These are phyloP conservation scores for Cybosia mesomella DNA, from an alignment of 2,888 invertebrate species.

Conservation along the genomic window DNA sequence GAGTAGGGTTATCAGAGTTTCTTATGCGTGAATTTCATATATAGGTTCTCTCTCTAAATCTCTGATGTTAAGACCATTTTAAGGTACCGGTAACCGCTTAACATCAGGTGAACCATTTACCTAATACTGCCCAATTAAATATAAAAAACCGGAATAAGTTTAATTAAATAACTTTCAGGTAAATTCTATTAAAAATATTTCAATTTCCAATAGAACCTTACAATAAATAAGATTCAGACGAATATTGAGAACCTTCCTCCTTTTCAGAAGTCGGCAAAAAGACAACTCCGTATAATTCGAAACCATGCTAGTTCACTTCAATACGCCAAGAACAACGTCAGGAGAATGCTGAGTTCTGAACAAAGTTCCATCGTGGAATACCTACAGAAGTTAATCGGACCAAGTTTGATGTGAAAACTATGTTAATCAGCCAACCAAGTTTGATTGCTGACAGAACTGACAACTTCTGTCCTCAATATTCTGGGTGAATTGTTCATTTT, in stretches of 20 bases:
- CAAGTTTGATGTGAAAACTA: conserved; percentile 59
- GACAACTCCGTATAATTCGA: conserved; percentile 36
- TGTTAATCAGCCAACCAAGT: conserved; percentile 58
- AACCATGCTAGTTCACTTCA: conserved; percentile 36
- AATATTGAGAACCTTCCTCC: too few species aligned
- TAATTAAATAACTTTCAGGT: not conserved
- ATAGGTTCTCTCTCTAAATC: too few species aligned
- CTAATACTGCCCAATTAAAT: too few species aligned
- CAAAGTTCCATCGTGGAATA: conserved; percentile 48
- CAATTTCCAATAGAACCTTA: conserved; percentile 5
- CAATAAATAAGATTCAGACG: too few species aligned
- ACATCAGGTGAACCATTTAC: too few species aligned
- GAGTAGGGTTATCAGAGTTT: not conserved
- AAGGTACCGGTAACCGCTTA: not conserved
- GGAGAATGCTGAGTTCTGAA: conserved; percentile 26
- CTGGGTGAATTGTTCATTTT: conserved; percentile 51
- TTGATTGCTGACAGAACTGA: conserved; percentile 58
- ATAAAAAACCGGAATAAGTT: not conserved
- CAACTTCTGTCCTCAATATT: conserved; percentile 52
- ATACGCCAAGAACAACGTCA: conserved; percentile 42
- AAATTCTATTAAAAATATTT: not conserved
- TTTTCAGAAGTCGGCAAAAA: too few species aligned
- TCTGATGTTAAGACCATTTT: not conserved
- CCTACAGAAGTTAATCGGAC: conserved; percentile 53
- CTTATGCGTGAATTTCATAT: too few species aligned